Conservation (phyloP, 2,888 invertebrate species). For the Synergus laeviventris region DNA sequence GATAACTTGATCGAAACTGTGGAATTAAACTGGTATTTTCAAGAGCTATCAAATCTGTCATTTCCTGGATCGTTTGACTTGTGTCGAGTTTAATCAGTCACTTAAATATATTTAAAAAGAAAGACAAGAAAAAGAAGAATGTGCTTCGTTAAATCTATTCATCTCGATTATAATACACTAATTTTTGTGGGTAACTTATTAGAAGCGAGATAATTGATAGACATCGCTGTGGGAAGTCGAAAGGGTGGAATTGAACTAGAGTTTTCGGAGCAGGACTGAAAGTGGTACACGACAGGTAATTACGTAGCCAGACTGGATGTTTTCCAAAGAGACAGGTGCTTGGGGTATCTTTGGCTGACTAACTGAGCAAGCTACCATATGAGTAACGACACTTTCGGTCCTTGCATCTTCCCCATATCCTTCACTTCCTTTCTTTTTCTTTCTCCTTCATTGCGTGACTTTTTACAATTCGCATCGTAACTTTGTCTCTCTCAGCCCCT, state of each 20-base stretch:
- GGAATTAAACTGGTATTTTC: slow-evolving; percentile 2
- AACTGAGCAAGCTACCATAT: slow-evolving; percentile 39
- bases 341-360: slow-evolving; percentile 11
- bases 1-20: background rate
- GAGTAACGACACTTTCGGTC: slow-evolving; percentile 43
- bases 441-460: slow-evolving; percentile 5
- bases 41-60: slow-evolving; percentile 1
- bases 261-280: slow-evolving; percentile 48
- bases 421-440: slow-evolving; percentile 22
- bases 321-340: slow-evolving; percentile 48
- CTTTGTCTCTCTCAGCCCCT: slow-evolving; percentile 26
- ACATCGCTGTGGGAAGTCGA: slow-evolving; percentile 38
- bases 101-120: slow-evolving; percentile 5
- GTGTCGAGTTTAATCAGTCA: slow-evolving; percentile 10
- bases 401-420: slow-evolving; percentile 31
- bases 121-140: background rate
- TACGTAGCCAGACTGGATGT: slow-evolving; percentile 45
- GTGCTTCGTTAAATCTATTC: background rate
- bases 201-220: slow-evolving; percentile 14
- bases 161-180: too few relatives aligned
- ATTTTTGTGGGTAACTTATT: too few relatives aligned
- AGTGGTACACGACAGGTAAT: slow-evolving; percentile 52
- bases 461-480: background rate
- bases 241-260: slow-evolving; percentile 47
- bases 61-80: slow-evolving; percentile 5